phyloP scores from a whole-genome alignment of 2,113 vertebrate genomes.

The Pterocles gutturalis region DNA sequence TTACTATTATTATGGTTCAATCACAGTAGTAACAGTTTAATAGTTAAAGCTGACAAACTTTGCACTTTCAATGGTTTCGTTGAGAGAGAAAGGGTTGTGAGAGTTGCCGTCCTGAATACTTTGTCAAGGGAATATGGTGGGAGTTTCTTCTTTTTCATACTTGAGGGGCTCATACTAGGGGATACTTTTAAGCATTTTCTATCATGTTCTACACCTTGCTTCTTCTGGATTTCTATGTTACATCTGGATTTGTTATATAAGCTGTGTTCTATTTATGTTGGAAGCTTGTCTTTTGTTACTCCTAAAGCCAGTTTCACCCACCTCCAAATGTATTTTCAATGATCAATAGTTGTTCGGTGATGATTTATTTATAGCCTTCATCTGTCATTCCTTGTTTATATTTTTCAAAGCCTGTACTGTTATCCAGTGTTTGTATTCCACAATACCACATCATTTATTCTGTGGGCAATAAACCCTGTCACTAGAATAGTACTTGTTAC shows the following conservation, averaged over 20 bases:
- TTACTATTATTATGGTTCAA: neutral
- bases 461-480: neutral
- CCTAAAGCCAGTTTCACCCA: neutral
- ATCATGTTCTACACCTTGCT: fast-evolving
- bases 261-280: neutral
- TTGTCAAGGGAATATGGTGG: neutral
- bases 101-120: neutral
- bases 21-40: neutral
- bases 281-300: neutral
- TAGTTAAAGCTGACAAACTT: neutral
- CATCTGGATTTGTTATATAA: neutral
- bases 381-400: neutral
- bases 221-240: neutral
- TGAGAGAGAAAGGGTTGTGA: neutral
- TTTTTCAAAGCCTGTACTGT: neutral
- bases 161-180: neutral
- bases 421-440: neutral
- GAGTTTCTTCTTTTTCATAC: neutral
- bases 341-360: neutral
- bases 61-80: neutral
- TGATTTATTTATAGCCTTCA: neutral
- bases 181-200: neutral
- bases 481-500: neutral
- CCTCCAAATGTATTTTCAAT: neutral
- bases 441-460: neutral